Conservation (phyloP, 2,113 vertebrate genomes). For the Trematocara nigrifrons region DNA sequence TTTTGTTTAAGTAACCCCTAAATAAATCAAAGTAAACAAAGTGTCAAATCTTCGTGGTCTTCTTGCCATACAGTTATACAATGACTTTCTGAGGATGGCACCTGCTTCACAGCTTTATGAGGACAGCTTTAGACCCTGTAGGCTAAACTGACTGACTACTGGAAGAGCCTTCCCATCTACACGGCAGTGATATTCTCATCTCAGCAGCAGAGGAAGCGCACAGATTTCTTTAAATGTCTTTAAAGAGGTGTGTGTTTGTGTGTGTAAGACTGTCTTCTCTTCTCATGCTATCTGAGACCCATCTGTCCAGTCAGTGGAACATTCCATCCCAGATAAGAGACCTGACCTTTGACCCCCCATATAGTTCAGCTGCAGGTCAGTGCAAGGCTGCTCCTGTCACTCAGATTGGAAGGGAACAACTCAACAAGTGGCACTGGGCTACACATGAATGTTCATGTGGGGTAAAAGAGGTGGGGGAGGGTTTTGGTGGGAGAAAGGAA, state of each 20-base stretch:
- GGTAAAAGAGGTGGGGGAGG: neutral
- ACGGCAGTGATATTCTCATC: neutral
- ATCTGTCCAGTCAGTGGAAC: constrained; percentile 11
- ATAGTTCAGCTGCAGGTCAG: constrained; percentile 61
- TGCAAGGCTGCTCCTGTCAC: constrained; percentile 55
- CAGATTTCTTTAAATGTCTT: neutral
- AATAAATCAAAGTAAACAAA: neutral
- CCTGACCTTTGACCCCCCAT: constrained; percentile 41
- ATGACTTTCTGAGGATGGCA: neutral
- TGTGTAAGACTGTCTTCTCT: neutral
- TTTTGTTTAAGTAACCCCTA: neutral
- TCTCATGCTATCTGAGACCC: constrained; percentile 13
- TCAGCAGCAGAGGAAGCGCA: neutral
- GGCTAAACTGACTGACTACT: neutral
- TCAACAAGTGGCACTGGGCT: neutral
- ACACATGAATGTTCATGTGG: neutral
- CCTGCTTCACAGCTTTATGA: neutral
- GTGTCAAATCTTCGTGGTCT: neutral
- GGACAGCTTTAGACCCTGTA: neutral
- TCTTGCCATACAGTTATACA: neutral
- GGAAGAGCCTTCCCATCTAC: neutral
- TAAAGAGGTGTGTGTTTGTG: neutral
- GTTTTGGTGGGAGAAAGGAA: neutral
- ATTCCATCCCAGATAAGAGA: constrained; percentile 59
- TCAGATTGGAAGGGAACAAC: constrained; percentile 17